Conservation (phyloP, 2,797 vertebrate genomes). For the Silurus aristotelis region DNA sequence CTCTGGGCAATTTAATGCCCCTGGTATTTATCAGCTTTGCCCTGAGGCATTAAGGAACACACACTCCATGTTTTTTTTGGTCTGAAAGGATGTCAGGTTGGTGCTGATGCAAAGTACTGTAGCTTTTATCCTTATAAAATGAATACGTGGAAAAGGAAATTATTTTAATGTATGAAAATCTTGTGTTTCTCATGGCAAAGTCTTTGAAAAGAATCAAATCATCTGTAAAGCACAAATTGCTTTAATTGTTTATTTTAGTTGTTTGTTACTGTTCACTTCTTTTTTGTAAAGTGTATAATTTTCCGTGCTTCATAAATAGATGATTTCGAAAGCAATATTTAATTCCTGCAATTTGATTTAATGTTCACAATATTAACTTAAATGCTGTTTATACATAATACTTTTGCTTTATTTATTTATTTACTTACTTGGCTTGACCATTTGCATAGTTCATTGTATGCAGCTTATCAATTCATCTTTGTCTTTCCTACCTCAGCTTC, state of each 20-base stretch:
- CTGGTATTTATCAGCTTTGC: slow-evolving; percentile 52
- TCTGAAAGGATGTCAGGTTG: not conserved
- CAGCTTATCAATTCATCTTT: too few relatives aligned
- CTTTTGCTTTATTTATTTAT: too few relatives aligned
- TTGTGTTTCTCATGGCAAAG: not conserved
- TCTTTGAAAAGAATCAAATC: not conserved
- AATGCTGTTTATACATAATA: too few relatives aligned
- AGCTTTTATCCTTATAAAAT: not conserved
- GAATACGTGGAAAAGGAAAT: not conserved
- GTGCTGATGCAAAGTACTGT: not conserved
- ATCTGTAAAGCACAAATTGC: not conserved
- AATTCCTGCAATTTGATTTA: too few relatives aligned
- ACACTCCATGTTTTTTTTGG: not conserved
- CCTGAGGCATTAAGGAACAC: not conserved
- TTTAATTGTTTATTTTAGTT: not conserved
- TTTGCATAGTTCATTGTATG: too few relatives aligned
- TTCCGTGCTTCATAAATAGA: too few relatives aligned
- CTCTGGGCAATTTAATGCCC: slow-evolving; percentile 52
- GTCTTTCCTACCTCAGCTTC: too few relatives aligned
- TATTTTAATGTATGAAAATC: not conserved
- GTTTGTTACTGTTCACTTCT: not conserved
- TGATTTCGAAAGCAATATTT: not conserved
- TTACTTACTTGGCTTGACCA: too few relatives aligned
- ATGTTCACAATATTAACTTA: too few relatives aligned
- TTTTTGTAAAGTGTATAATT: not conserved